Base-by-base conservation (phyloP, 2,888 invertebrate species). In the Drosophila mulleri region DNA sequence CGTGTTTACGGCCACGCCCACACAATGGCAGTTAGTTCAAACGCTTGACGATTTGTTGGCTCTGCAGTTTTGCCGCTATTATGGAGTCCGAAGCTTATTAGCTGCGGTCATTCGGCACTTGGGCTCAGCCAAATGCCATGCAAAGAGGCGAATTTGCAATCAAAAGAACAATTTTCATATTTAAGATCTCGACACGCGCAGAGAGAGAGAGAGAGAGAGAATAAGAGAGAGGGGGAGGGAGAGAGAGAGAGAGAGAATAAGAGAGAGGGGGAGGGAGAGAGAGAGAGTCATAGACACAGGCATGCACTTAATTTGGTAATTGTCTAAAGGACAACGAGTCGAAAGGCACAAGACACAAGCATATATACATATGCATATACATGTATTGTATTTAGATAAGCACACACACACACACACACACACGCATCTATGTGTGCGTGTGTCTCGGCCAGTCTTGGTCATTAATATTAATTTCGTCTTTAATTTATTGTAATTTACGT, bases 401-500 rank as follows among this genome's bases (percentile, higher is more conserved):
- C 16, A 11, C 29, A 23, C 41, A 23, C 35, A n/a, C 29, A 20
- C 39, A 23, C 37, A 26, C 42, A 14, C 29, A 26, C 35, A 20
- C 52, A 9, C 52, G 1, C 59, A 37, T 50, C 16, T 64, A n/a
- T 23, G 26, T 62, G 39, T 67, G 59, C 54, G 54, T 78, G 61
- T 74, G 72, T 80, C 69, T 58, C 66, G 65, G 67, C 67, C 83
- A 80, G 88, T 39, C 65, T 60, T 59, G 72, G 88, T 79, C 86
- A 87, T 87, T 89, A 89, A 87, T 87, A 87, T 87, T 87, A 87
- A 87, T 87, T 87, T 88, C 72, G 86, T 72, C 78, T 86, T 86
- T 86, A 89, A 86, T 86, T 86, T 89, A 86, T 86, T 86, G 85
- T 89, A 89, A 89, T 86, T 86, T 84, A 86, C 88, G 88, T 88